phyloP scores from a whole-genome alignment of 1,140 invertebrate genomes.

The Sarcophaga bullata region DNA sequence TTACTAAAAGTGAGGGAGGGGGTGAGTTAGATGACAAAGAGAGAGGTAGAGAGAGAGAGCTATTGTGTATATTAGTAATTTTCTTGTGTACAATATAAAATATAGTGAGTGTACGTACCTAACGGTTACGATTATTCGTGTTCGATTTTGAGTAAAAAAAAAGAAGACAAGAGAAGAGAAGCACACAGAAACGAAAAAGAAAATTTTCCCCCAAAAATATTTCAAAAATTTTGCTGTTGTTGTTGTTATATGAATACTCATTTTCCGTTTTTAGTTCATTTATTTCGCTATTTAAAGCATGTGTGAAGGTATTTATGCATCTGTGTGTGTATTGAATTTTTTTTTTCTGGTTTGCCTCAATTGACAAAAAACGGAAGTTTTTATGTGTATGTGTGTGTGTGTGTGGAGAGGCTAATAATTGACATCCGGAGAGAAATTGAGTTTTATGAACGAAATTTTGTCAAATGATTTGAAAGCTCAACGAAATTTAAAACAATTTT shows the following conservation, averaged over 20 bases:
- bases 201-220: neutral
- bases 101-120: neutral
- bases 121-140: neutral
- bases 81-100: neutral
- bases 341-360: neutral
- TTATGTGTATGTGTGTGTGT: neutral
- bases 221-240: conserved; percentile 10
- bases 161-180: no score
- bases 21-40: neutral
- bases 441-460: conserved; percentile 16
- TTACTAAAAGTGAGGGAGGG: neutral
- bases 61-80: neutral
- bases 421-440: conserved; percentile 14
- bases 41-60: neutral
- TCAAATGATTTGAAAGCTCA: conserved; percentile 9
- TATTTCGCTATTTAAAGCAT: neutral
- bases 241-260: conserved; percentile 11
- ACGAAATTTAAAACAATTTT: conserved; percentile 22
- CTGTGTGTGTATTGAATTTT: neutral
- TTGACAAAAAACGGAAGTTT: conserved; percentile 19
- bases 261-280: neutral
- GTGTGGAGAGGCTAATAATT: neutral
- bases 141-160: neutral
- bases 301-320: neutral
- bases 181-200: no score